phyloP scores from a whole-genome alignment of 1,140 invertebrate species.

The Ladona fulva region DNA sequence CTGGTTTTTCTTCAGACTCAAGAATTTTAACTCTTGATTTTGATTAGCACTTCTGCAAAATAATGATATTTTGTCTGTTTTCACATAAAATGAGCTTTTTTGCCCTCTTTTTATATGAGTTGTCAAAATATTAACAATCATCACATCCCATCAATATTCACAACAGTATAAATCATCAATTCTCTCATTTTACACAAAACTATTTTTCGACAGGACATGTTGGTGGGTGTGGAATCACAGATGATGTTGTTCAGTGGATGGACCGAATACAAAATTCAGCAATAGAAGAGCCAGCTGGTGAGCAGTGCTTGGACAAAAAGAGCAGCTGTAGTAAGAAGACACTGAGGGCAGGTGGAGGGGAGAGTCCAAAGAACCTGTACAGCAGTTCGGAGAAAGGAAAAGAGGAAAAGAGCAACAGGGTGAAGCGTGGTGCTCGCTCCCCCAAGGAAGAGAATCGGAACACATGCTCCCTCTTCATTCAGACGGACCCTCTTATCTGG shows the following conservation, averaged over 20 bases:
- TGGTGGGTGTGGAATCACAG: conserved; percentile 77
- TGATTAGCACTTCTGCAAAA: too few species aligned
- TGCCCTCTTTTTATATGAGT: too few species aligned
- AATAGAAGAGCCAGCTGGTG: conserved; percentile 41
- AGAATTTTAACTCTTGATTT: too few species aligned
- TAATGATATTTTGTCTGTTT: too few species aligned
- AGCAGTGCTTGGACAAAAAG: not conserved
- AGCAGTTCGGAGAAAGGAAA: not conserved
- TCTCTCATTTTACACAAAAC: too few species aligned
- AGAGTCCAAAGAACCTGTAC: not conserved
- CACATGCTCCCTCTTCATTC: conserved; percentile 91
- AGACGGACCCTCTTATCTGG: conserved; percentile 97
- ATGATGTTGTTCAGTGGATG: conserved; percentile 86
- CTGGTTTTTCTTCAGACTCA: too few species aligned
- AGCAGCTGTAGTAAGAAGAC: too few species aligned
- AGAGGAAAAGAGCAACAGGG: conserved; percentile 22
- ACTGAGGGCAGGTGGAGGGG: too few species aligned
- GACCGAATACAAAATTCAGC: conserved; percentile 80
- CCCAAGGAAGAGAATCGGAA: conserved; percentile 63
- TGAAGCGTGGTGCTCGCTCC: conserved; percentile 41
- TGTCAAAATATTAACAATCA: too few species aligned
- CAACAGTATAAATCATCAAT: too few species aligned
- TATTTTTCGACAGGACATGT: conserved; percentile 51
- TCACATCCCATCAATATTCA: too few species aligned
- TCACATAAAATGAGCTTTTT: too few species aligned